A percentile compares a stretch with the other conserved stretches of the same genome.
phyloP scores from a whole-genome alignment of 2,888 invertebrate genomes.

The Lucinisca nassula region DNA sequence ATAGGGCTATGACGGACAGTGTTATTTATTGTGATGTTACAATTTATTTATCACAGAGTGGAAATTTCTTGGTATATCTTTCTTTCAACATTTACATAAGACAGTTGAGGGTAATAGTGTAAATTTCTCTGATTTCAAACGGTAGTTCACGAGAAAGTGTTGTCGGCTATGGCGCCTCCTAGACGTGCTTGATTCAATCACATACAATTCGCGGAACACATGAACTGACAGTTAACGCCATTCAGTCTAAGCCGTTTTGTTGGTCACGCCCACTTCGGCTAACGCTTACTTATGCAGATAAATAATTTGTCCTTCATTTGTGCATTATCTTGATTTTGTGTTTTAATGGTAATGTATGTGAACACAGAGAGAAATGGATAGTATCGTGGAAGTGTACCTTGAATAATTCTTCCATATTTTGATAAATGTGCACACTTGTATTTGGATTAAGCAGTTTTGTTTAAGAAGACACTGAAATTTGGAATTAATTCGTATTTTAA shows the following conservation, averaged over 20 bases:
- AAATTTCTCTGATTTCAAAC: not conserved
- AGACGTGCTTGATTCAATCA: slow-evolving; percentile 51
- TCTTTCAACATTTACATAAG: no score
- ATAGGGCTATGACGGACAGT: no score
- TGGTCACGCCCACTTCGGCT: slow-evolving; percentile 41
- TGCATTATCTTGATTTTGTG: slow-evolving; percentile 39
- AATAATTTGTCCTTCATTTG: slow-evolving; percentile 37
- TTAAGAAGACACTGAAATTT: no score
- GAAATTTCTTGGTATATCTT: no score
- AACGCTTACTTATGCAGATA: slow-evolving; percentile 28
- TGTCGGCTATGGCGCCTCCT: slow-evolving; percentile 47
- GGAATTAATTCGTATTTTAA: no score
- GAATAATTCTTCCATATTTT: not conserved
- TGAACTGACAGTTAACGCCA: slow-evolving; percentile 47
- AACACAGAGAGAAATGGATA: not conserved
- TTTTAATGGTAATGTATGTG: slow-evolving; percentile 1
- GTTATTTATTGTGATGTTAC: no score
- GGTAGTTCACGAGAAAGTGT: not conserved
- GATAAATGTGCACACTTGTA: not conserved
- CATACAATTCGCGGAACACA: slow-evolving; percentile 23
- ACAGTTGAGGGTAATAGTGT: slow-evolving; percentile 20
- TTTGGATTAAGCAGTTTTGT: no score
- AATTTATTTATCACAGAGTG: no score
- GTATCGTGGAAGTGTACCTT: no score
- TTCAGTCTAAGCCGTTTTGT: slow-evolving; percentile 39